Evolutionary conservation across 2,797 vertebrate genomes (phyloP).

Genomic region (Iguana delicatissima): DNA sequence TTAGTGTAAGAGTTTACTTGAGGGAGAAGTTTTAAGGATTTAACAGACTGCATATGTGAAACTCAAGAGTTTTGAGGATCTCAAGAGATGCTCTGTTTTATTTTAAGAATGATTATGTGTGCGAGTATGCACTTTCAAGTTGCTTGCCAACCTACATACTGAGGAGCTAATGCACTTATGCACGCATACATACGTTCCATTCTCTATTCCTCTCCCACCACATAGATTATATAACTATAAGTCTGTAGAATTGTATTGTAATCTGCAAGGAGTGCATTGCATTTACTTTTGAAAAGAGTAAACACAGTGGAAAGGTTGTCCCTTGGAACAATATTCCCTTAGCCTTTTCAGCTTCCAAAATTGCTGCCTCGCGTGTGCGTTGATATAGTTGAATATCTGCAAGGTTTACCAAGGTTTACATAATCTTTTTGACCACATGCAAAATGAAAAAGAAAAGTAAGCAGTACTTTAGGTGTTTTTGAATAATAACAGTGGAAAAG

Average conservation of each 20-base stretch:
- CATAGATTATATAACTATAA: neutral
- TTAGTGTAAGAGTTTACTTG: neutral
- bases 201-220: too few species aligned
- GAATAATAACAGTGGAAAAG: neutral
- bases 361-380: neutral
- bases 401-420: neutral
- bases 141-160: neutral
- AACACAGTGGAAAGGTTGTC: neutral
- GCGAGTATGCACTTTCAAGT: neutral
- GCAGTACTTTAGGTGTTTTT: neutral
- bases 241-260: neutral
- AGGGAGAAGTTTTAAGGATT: neutral
- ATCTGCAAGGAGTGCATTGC: neutral
- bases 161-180: too few species aligned
- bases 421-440: neutral
- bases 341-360: neutral
- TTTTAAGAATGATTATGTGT: too few species aligned
- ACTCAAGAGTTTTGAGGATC: neutral
- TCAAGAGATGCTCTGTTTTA: neutral
- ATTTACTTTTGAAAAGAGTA: neutral
- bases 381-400: conserved; percentile 8
- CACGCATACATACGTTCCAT: neutral
- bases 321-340: neutral
- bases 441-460: neutral
- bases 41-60: neutral